Conservation (phyloP, 2,888 invertebrate species). For the Camptogramma bilineatum region DNA sequence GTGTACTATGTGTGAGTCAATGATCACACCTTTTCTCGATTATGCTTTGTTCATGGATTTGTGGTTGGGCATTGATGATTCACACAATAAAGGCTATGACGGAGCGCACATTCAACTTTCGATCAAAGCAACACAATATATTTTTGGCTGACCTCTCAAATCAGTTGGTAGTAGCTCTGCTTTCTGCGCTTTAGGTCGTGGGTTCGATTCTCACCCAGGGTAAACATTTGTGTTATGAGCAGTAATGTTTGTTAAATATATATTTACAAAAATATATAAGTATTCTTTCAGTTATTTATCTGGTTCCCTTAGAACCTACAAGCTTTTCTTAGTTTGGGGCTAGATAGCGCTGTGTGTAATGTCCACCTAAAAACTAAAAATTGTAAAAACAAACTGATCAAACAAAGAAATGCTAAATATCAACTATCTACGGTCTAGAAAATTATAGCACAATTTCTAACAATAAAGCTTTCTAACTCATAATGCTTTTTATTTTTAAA, state of each 20-base stretch:
- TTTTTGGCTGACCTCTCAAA: too few relatives aligned
- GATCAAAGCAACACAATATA: constrained; percentile 6
- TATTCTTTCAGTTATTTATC: too few relatives aligned
- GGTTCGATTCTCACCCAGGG: too few relatives aligned
- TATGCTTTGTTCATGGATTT: constrained; percentile 19
- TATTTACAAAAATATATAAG: too few relatives aligned
- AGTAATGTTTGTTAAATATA: too few relatives aligned
- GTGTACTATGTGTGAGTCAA: constrained; percentile 22
- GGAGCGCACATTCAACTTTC: constrained; percentile 8
- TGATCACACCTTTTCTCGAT: constrained; percentile 21
- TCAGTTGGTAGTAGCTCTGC: too few relatives aligned
- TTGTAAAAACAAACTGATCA: background rate
- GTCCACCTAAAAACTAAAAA: too few relatives aligned
- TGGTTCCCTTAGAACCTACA: too few relatives aligned
- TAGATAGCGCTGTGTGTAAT: too few relatives aligned
- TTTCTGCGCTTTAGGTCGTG: too few relatives aligned
- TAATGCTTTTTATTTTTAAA: background rate
- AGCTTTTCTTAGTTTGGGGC: too few relatives aligned
- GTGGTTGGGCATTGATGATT: constrained; percentile 29
- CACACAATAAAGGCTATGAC: constrained; percentile 10
- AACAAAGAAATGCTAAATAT: background rate
- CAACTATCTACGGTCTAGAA: background rate
- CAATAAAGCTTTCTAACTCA: background rate
- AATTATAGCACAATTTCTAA: background rate
- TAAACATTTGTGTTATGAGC: too few relatives aligned